A percentile compares a stretch with the other conserved stretches of the same genome.
These are phyloP conservation scores for Heterohyrax brucei DNA, from an alignment of 2,797 vertebrate species.

Conservation along the genomic window DNA sequence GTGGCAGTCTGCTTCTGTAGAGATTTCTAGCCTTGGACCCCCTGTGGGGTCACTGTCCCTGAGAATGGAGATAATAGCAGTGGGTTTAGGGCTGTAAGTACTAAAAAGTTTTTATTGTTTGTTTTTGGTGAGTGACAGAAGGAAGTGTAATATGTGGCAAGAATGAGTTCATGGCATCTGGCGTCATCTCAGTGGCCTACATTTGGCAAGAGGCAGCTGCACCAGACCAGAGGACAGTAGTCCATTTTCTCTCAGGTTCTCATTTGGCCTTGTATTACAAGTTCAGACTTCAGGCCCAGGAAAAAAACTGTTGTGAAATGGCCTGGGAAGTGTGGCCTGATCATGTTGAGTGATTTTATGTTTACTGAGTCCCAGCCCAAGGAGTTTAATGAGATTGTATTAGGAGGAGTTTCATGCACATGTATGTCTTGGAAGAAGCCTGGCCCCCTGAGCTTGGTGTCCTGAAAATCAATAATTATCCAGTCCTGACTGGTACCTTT, in stretches of 20 bases:
- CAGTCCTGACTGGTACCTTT: background rate
- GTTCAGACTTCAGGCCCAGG: background rate
- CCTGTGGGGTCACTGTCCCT: no score
- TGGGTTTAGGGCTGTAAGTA: no score
- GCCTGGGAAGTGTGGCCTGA: background rate
- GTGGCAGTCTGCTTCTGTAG: no score
- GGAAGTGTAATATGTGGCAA: background rate
- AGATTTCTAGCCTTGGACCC: no score
- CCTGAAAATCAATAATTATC: background rate
- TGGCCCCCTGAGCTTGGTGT: background rate
- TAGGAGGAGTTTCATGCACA: background rate
- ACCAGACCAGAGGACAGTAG: background rate
- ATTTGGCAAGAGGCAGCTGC: background rate
- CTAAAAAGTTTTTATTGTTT: background rate
- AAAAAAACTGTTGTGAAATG: background rate
- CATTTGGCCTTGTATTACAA: background rate
- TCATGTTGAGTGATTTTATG: background rate
- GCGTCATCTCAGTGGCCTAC: background rate
- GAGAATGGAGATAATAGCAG: no score
- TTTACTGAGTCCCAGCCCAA: background rate
- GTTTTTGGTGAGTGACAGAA: background rate
- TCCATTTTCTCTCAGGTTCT: background rate
- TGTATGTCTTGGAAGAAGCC: background rate
- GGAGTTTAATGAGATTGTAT: background rate
- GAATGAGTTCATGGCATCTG: background rate